Evolutionary conservation across 2,797 vertebrate genomes (phyloP).

Genomic region (Acanthurus tractus): DNA sequence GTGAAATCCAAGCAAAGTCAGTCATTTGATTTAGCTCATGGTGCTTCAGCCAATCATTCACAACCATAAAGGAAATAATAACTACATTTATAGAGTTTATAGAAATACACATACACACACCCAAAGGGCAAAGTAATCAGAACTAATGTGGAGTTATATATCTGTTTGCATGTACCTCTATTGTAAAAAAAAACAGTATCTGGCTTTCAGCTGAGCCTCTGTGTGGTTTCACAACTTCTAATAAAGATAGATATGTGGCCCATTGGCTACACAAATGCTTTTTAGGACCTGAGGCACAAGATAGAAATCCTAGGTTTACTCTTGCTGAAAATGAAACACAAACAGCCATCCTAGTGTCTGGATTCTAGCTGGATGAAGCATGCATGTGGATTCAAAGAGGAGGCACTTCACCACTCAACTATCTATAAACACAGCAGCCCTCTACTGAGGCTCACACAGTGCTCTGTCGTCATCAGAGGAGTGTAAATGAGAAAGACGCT

Average conservation of each 20-base stretch:
- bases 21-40: neutral
- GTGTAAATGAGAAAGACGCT: neutral
- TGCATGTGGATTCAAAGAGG: neutral
- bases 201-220: neutral
- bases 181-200: neutral
- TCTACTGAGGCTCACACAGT: neutral
- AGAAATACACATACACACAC: too few species aligned
- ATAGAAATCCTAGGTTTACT: neutral
- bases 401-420: constrained; percentile 2
- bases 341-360: neutral
- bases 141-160: too few species aligned
- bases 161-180: neutral
- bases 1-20: neutral
- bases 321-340: neutral
- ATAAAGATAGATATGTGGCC: neutral
- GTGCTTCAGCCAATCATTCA: neutral
- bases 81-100: too few species aligned
- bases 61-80: neutral
- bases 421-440: neutral
- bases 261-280: neutral
- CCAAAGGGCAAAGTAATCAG: too few species aligned
- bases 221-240: neutral
- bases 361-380: neutral
- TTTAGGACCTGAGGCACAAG: neutral
- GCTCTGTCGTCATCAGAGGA: neutral